Percentiles rank a stretch among this genome's conserved stretches.
phyloP scores from a whole-genome alignment of 2,888 invertebrate genomes.

The Scelioninae gen. 2 region DNA sequence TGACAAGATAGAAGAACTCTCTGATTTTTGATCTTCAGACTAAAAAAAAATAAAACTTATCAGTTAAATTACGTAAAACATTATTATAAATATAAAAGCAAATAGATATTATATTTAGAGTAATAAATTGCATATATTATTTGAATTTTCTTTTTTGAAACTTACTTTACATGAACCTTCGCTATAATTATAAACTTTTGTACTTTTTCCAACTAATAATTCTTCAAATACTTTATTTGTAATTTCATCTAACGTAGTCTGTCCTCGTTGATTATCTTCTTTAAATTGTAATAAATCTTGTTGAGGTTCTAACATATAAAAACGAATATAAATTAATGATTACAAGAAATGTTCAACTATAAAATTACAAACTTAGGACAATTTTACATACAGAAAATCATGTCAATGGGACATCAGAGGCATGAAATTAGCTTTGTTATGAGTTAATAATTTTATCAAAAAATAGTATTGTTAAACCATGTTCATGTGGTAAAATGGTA shows the following conservation, averaged over 20 bases:
- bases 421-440: no score
- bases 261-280: constrained; percentile 69
- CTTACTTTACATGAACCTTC: constrained; percentile 73
- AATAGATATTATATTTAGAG: no score
- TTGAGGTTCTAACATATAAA: constrained; percentile 69
- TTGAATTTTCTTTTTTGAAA: no score
- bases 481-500: no score
- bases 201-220: constrained; percentile 79
- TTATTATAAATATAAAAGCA: no score
- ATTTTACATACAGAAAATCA: background rate
- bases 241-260: constrained; percentile 82
- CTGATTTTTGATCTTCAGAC: constrained; percentile 85
- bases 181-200: constrained; percentile 70
- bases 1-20: constrained; percentile 82
- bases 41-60: no score
- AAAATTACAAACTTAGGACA: no score
- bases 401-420: no score
- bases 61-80: no score
- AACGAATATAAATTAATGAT: background rate
- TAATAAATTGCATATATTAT: no score
- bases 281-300: constrained; percentile 56
- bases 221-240: constrained; percentile 87
- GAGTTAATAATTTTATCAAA: no score
- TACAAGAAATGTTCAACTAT: constrained; percentile 49
- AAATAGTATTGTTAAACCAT: no score